Percentiles rank a stretch among this genome's conserved stretches.
Evolutionary conservation across 2,113 vertebrate genomes (phyloP).

Genomic region (Aphyosemion australe): DNA sequence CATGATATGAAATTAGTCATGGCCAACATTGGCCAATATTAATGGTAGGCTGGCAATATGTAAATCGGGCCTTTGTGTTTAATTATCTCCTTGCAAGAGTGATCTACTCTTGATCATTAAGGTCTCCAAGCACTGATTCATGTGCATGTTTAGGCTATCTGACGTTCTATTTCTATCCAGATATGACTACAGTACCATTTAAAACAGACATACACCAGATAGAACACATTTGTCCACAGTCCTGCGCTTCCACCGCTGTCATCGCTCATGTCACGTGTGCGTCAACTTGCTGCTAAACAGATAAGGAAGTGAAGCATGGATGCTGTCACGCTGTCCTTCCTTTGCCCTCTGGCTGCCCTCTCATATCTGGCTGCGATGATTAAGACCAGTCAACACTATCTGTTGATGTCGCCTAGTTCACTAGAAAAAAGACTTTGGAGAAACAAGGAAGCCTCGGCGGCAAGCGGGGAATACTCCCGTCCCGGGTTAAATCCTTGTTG

Average conservation of each 20-base stretch:
- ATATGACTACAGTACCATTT: not conserved
- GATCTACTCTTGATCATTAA: no score
- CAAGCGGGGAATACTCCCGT: not conserved
- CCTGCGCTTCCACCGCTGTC: conserved; percentile 17
- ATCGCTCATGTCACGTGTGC: conserved; percentile 36
- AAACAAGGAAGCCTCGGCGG: conserved; percentile 5
- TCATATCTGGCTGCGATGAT: conserved; percentile 51
- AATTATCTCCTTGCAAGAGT: no score
- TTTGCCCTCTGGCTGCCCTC: conserved; percentile 11
- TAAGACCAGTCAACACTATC: conserved; percentile 13
- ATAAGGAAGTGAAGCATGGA: conserved; percentile 50
- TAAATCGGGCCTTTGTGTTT: no score
- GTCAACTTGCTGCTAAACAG: conserved; percentile 24
- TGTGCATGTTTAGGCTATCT: not conserved
- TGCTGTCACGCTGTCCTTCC: conserved; percentile 41
- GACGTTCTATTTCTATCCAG: not conserved
- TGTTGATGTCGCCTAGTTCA: conserved; percentile 12
- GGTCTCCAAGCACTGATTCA: no score
- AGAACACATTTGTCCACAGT: conserved; percentile 8
- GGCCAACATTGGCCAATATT: no score
- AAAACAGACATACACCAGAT: not conserved
- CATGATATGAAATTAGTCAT: no score
- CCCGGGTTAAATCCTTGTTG: conserved; percentile 9
- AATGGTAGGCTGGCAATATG: no score
- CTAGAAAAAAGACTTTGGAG: not conserved